phyloP scores from a whole-genome alignment of 2,888 invertebrate genomes.

The Tortrix viridana region DNA sequence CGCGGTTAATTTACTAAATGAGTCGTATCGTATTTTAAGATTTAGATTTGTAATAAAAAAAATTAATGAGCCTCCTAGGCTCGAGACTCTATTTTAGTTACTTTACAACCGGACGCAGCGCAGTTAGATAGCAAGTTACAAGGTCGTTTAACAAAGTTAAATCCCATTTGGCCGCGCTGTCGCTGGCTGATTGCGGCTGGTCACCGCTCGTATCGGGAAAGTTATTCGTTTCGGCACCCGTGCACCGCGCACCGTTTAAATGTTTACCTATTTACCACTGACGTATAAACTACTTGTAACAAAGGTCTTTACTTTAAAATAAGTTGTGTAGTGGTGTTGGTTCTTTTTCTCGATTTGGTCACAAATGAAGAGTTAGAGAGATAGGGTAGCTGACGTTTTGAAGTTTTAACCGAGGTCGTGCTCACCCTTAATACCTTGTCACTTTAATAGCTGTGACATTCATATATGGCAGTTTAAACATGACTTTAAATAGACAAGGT shows the following conservation, averaged over 20 bases:
- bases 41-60: conserved; percentile 12
- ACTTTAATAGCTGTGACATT: too few relatives aligned
- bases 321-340: too few relatives aligned
- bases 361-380: too few relatives aligned
- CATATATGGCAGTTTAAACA: too few relatives aligned
- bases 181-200: conserved; percentile 64
- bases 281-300: too few relatives aligned
- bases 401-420: too few relatives aligned
- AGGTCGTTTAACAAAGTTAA: conserved; percentile 81
- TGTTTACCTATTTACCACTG: not conserved
- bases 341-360: too few relatives aligned
- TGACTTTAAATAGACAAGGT: too few relatives aligned
- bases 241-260: not conserved
- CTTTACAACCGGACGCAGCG: conserved; percentile 56
- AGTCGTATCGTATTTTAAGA: conserved; percentile 6
- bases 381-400: too few relatives aligned
- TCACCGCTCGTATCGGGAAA: conserved; percentile 59
- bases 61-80: too few relatives aligned
- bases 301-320: too few relatives aligned
- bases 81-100: conserved; percentile 43
- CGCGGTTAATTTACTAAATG: conserved; percentile 14
- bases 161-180: conserved; percentile 74
- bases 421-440: too few relatives aligned
- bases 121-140: conserved; percentile 73
- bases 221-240: conserved; percentile 50